Evolutionary conservation across 2,113 vertebrate genomes (phyloP).

Genomic region (Passer domesticus): DNA sequence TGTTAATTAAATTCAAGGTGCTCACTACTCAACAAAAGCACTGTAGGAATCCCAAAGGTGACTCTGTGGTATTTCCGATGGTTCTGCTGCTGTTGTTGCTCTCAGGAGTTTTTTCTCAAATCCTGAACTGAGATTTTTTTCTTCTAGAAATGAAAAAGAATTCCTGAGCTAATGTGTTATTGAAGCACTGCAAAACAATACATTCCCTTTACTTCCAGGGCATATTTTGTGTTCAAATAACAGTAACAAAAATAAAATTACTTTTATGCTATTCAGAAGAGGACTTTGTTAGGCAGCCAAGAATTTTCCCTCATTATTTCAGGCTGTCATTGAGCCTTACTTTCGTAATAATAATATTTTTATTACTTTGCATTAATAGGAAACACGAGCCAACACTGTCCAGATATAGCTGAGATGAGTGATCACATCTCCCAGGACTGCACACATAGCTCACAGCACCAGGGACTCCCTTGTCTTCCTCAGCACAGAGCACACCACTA

Average conservation of each 20-base stretch:
- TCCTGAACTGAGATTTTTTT: not conserved
- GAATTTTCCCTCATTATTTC: constrained; percentile 62
- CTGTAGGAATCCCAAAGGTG: not conserved
- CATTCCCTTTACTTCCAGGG: constrained; percentile 17
- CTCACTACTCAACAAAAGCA: not conserved
- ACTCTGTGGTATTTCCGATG: not conserved
- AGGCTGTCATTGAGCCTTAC: constrained; percentile 52
- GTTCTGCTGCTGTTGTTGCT: not conserved
- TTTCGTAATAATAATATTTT: constrained; percentile 59
- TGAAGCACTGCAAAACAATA: constrained; percentile 41
- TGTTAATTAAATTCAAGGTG: not conserved
- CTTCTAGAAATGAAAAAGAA: constrained; percentile 22
- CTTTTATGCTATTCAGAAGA: constrained; percentile 34
- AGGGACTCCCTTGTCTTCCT: not conserved
- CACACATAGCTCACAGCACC: not conserved
- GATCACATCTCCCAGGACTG: not conserved
- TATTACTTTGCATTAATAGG: constrained; percentile 53
- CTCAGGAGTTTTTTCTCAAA: not conserved
- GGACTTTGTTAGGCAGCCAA: constrained; percentile 55
- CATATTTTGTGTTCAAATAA: constrained; percentile 45
- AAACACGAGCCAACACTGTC: not conserved
- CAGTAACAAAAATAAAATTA: constrained; percentile 49
- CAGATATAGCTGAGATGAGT: not conserved
- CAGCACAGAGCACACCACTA: not conserved
- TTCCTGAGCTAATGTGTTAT: constrained; percentile 17